Evolutionary conservation across 2,797 vertebrate genomes (phyloP), one percentile per base, ranked within the genome.

Genomic region (Squalus acanthias): DNA sequence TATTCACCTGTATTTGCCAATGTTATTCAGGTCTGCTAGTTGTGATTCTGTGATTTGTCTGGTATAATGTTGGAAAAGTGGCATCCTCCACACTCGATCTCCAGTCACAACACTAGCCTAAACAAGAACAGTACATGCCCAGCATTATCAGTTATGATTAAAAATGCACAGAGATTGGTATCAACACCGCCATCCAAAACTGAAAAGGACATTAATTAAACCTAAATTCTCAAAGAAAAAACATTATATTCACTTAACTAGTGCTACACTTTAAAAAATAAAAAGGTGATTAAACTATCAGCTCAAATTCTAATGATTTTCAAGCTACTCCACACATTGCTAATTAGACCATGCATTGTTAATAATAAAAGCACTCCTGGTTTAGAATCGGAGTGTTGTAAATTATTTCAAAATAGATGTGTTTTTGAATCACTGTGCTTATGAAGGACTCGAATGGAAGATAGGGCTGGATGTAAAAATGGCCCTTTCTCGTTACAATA

Each of bases 1-100:
- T 74, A 22, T 57, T 96, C 98, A 99, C 99, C 98, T 98, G 97
- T 99, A 99, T 97, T 99, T 99, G 63, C 99, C 99, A 12, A 99
- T 60, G 97, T 99, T 99, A 97, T 99, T 99, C 96, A 99, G 96
- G 97, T 99, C 99, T 50, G 99, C 99, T 96, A 99, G 98, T 85
- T 98, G 98, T 96, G 98, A 98, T 76, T 99, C 99, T 88, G 98
- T 98, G 96, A 99, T 97, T 97, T 99, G 99, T 97, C 97, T 98
- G 96, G 98, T 99, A 97, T 99, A 99, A 97, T 99, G 99, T 92
- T 99, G 98, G 97, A 99, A 99, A 96, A 99, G 98, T 96, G 99
- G 99, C 99, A 99, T 99, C 97, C 99, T 98, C 99, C 99, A 99
- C 96, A 99, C 98, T 96, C 99, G 98, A 98, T 99, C 99, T 85